Evolutionary conservation across 1,140 invertebrate genomes (phyloP).

Genomic region (Drosophila sucinea): DNA sequence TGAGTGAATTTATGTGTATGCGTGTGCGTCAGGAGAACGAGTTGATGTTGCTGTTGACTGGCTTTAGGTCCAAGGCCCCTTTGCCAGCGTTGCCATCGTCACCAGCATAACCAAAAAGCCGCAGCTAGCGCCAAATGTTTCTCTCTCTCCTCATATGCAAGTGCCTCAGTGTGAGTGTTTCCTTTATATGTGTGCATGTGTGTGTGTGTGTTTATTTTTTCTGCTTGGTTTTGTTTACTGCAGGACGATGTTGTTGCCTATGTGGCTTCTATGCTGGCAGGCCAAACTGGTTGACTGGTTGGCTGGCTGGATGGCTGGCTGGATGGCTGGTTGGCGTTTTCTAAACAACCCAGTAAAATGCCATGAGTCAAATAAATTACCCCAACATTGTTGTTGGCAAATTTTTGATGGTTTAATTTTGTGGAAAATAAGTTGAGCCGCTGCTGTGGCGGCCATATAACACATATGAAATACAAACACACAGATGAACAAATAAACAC

Average conservation of each 20-base stretch:
- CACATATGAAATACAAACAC: constrained; percentile 41
- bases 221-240: constrained; percentile 41
- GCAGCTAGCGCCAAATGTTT: constrained; percentile 48
- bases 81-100: constrained; percentile 31
- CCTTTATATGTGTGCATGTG: constrained; percentile 19
- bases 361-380: constrained; percentile 81
- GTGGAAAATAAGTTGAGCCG: constrained; percentile 81
- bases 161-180: constrained; percentile 36
- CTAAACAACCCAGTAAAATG: constrained; percentile 59
- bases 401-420: constrained; percentile 82
- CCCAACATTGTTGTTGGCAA: constrained; percentile 79
- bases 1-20: neutral
- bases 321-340: constrained; percentile 25
- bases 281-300: constrained; percentile 20
- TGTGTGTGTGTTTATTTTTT: constrained; percentile 30
- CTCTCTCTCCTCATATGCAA: constrained; percentile 42
- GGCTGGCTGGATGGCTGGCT: constrained; percentile 33
- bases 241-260: constrained; percentile 35
- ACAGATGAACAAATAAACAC: constrained; percentile 51
- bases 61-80: constrained; percentile 13
- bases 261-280: constrained; percentile 53
- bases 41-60: constrained; percentile 33
- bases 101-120: constrained; percentile 62
- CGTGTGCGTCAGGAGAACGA: constrained; percentile 28
- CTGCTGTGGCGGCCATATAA: constrained; percentile 72